phyloP scores from a whole-genome alignment of 2,113 vertebrate genomes.

The Malurus melanocephalus region DNA sequence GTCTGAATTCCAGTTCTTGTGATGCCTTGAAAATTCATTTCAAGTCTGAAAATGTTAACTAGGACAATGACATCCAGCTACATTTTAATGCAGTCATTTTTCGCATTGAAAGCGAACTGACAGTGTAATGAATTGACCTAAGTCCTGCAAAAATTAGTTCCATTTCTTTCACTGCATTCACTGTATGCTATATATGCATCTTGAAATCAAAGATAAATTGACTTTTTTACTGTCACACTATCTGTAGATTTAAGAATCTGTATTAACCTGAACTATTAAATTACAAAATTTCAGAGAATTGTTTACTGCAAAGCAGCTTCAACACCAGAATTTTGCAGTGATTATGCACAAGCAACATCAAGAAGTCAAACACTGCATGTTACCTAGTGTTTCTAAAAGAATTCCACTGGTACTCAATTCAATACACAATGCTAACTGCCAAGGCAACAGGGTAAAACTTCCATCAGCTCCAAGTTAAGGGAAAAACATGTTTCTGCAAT shows the following conservation, averaged over 20 bases:
- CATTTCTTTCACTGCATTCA: not conserved
- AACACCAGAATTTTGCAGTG: not conserved
- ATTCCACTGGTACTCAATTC: not conserved
- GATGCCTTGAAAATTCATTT: not conserved
- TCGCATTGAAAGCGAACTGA: not conserved
- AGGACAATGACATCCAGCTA: not conserved
- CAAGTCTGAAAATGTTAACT: not conserved
- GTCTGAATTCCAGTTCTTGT: not conserved
- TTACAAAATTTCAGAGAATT: not conserved
- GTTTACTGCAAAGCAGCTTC: not conserved
- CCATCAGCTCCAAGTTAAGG: not conserved
- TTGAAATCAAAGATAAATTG: not conserved
- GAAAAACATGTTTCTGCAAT: not conserved
- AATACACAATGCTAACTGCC: not conserved
- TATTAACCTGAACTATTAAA: not conserved
- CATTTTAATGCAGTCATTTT: not conserved
- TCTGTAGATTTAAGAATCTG: not conserved
- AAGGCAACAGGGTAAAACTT: not conserved
- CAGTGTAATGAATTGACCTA: not conserved
- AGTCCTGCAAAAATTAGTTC: not conserved
- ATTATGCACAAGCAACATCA: not conserved
- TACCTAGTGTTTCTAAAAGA: not conserved
- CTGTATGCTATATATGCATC: not conserved
- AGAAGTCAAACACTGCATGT: not conserved
- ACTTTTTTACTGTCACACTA: not conserved